A percentile compares a stretch with the other conserved stretches of the same genome.
These are phyloP conservation scores for Myoxocephalus aenaeus DNA, from an alignment of 2,797 vertebrate species.

Conservation along the genomic window DNA sequence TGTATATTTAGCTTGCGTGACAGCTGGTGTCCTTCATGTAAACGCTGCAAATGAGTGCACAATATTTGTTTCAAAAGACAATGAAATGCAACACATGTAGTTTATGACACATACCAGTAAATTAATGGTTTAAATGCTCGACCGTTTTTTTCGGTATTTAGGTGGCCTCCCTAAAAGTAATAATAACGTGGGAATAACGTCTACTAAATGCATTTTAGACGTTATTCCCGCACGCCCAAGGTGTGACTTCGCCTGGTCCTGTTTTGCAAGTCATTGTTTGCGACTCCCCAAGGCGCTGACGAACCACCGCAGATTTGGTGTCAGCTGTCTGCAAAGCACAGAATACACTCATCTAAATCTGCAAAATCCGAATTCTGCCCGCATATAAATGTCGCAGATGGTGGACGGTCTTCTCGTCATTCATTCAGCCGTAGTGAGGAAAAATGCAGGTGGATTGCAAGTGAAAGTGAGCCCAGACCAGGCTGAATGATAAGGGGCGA, in stretches of 20 bases:
- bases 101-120: neutral
- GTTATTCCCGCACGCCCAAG: neutral
- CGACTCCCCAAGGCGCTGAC: constrained; percentile 31
- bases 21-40: neutral
- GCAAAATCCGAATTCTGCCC: neutral
- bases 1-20: neutral
- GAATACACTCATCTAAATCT: neutral
- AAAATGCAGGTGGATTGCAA: neutral
- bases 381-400: neutral
- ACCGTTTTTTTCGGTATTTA: neutral
- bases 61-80: neutral
- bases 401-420: neutral
- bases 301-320: constrained; percentile 11
- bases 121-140: neutral
- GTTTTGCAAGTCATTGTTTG: constrained; percentile 71
- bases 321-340: constrained; percentile 34
- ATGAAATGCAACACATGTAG: neutral
- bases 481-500: neutral
- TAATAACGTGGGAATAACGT: too few relatives aligned
- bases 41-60: neutral
- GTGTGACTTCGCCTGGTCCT: constrained; percentile 25
- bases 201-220: too few relatives aligned
- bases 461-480: constrained; percentile 2
- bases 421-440: neutral
- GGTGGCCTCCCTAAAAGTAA: neutral